Conservation (phyloP, 1,140 invertebrate genomes). For the Bombus superbus region DNA sequence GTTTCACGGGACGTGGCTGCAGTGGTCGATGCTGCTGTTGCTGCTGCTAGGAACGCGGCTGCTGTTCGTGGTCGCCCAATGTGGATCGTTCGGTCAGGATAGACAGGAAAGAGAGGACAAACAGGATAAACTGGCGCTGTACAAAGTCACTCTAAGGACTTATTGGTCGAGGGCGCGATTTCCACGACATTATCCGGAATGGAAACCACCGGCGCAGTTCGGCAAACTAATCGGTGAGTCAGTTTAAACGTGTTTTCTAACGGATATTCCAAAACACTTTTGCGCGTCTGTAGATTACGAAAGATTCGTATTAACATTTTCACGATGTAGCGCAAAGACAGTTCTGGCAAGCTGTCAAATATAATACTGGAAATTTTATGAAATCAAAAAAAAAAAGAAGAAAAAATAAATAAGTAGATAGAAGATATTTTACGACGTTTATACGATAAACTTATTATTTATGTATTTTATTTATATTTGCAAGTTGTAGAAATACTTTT, state of each 20-base stretch:
- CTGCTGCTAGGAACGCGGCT: constrained; percentile 68
- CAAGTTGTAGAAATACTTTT: too few species aligned
- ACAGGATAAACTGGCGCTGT: constrained; percentile 90
- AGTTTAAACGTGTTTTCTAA: neutral
- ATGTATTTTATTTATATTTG: too few species aligned
- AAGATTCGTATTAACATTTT: too few species aligned
- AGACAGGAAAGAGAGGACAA: constrained; percentile 86
- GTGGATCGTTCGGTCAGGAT: constrained; percentile 73
- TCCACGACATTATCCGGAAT: constrained; percentile 95
- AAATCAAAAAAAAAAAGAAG: too few species aligned
- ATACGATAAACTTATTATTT: too few species aligned
- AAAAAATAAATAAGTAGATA: too few species aligned
- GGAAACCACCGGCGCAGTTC: constrained; percentile 95
- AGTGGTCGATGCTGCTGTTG: constrained; percentile 66
- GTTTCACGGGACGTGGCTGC: constrained; percentile 59
- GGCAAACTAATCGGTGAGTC: constrained; percentile 94
- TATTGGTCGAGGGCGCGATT: constrained; percentile 95
- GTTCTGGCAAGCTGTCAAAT: too few species aligned
- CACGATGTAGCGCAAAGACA: too few species aligned
- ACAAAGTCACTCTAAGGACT: constrained; percentile 92
- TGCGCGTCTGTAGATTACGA: neutral
- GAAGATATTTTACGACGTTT: too few species aligned
- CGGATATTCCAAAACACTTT: neutral
- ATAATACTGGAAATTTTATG: too few species aligned
- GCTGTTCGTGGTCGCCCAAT: constrained; percentile 73